Base-by-base conservation (phyloP, 2,888 invertebrate genomes). In the Drosophila lutescens region DNA sequence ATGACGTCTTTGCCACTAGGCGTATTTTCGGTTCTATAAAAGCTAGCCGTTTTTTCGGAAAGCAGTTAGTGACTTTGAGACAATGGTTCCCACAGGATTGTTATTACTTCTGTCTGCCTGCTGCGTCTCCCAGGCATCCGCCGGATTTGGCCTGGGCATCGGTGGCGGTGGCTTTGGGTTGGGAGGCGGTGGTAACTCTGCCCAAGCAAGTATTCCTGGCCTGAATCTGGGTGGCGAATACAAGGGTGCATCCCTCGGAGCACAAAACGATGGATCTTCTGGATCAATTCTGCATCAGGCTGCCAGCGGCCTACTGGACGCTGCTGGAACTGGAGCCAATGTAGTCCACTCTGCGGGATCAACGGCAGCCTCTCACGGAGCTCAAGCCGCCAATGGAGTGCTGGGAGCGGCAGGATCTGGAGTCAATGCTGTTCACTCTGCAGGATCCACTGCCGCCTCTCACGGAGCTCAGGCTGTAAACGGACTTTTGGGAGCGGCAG, bases 31-130 rank as follows among this genome's bases (percentile, higher is more conserved):
- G 44, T 46, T 47, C 67, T 66, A 66, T 66, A 66, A 66, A 66
- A 66, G 67, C 40, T 36, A n/a, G 26, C 2, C 26, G 40, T 36
- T 62, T 54, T 46, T 54, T 34, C 34, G 47, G 54, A 54, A 54
- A 46, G 34, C 40, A n/a, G 54, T 40, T 51, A 65, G 65, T 65
- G 20, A 65, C 50, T 53, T 65, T 44, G 2, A 10, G 38, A 65
- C 38, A 65, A 65, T 65, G 65, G 17, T n/a, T 65, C 65, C 51
- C 65, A 38, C 36, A 44, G 66, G 65, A 65, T 51, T 65, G 44
- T 7, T 38, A 32, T 32, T 65, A 32, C 9, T 65, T 51, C 10
- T 65, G n/a, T 12, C 32, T 9, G 65, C 51, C 32, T 38, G 65
- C 23, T 65, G 44, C 32, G 38, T 65, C 23, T 46, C 51, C 32